Conservation (phyloP, 2,797 vertebrate species). For the Chelmon rostratus region DNA sequence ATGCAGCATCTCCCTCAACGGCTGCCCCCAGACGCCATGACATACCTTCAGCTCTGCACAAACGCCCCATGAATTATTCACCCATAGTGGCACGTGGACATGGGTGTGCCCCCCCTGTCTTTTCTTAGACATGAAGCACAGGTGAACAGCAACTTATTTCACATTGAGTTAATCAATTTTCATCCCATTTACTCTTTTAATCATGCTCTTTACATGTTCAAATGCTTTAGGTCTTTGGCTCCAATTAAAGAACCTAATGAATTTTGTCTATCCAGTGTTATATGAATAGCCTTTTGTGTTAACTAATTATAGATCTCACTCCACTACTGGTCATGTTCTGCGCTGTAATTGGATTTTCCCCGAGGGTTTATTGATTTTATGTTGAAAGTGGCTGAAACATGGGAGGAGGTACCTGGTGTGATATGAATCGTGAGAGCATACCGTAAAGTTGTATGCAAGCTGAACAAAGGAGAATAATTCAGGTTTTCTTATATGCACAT, state of each 20-base stretch:
- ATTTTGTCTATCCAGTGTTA: conserved; percentile 33
- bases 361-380: conserved; percentile 54
- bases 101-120: background rate
- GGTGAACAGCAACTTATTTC: conserved; percentile 6
- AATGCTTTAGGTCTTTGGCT: conserved; percentile 44
- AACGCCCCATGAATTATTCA: conserved; percentile 60
- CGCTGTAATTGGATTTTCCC: conserved; percentile 58
- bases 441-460: background rate
- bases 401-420: conserved; percentile 3
- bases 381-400: conserved; percentile 46
- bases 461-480: background rate
- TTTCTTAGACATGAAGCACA: background rate
- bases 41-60: conserved; percentile 57
- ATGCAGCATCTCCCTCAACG: conserved; percentile 20
- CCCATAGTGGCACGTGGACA: background rate
- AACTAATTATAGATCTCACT: conserved; percentile 60
- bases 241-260: conserved; percentile 56
- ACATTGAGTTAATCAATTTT: conserved; percentile 27
- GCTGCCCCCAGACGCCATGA: conserved; percentile 14
- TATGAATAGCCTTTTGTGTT: conserved; percentile 32
- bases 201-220: conserved; percentile 12
- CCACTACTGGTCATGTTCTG: conserved; percentile 52
- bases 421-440: conserved; percentile 15
- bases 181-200: conserved; percentile 35
- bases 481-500: background rate